Base-by-base conservation (phyloP, 2,797 vertebrate genomes). In the Pitangus sulphuratus region DNA sequence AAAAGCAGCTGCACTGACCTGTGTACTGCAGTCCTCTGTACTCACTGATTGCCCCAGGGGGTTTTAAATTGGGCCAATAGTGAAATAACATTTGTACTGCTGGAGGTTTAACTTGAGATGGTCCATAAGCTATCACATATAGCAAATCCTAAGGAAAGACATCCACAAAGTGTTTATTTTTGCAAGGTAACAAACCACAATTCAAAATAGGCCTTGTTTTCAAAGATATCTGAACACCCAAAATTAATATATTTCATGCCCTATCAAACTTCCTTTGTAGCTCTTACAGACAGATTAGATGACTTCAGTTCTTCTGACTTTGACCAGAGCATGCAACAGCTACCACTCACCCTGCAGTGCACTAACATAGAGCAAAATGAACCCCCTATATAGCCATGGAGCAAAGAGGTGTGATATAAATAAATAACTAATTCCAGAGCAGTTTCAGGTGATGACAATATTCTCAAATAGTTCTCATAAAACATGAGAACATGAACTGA, bases 51-150 rank as follows among this genome's bases (percentile, higher is more conserved):
- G 99, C 99, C 91, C 99, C 99, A 17, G 99, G 99, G 31, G 99
- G 99, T 95, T 99, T 99, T 91, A 99, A 98, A 97, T 99, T 99
- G 75, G 99, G 99, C 99, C 99, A 99, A 84, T 99, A 99, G 96
- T 99, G 99, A 97, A 99, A 99, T 62, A 99, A 98, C 99, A 99
- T 99, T 98, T 99, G 99, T 74, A 99, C 99, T 16, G 99, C 99
- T 48, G 99, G 99, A 89, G 99, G 99, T 93, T 99, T 99, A 85
- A 99, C 99, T 98, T 99, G 99, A 78, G 99, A 99, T 30, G 99
- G 99, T 83, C 99, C 99, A 72, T 99, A 99, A 9, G 99, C 99
- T 96, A 99, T 99, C 62, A 99, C 99, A 87, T 99, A 99, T 6
- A 99, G 98, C 94, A 99, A 98, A 97, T 99, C 99, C 99, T 99